Evolutionary conservation across 2,888 invertebrate genomes (phyloP).

Genomic region (Eupsilia transversa): DNA sequence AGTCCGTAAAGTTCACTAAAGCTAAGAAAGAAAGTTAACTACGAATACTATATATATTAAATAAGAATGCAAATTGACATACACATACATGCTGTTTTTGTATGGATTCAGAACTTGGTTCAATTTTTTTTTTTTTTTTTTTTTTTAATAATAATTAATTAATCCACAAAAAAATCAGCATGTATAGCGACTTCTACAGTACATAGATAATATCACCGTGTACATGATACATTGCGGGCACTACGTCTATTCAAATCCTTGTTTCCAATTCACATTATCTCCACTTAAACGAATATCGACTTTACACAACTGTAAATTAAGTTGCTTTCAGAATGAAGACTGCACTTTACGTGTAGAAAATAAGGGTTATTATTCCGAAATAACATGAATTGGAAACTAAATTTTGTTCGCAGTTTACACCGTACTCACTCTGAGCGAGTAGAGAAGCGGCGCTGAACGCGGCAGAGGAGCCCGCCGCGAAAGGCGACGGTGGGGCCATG

Average conservation of each 20-base stretch:
- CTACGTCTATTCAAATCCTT: conserved; percentile 2
- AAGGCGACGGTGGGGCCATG: conserved; percentile 73
- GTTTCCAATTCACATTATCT: conserved; percentile 35
- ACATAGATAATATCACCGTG: conserved; percentile 11
- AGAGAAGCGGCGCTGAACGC: conserved; percentile 94
- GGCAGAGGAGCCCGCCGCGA: conserved; percentile 85
- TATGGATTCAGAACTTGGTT: background rate
- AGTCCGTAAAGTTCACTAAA: conserved; percentile 4
- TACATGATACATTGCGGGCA: conserved; percentile 38
- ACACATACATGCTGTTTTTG: conserved; percentile 36
- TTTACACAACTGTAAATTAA: background rate
- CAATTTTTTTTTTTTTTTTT: background rate
- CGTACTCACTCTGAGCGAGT: conserved; percentile 95
- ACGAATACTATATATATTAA: conserved; percentile 7
- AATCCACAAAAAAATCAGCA: conserved; percentile 34
- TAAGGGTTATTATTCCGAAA: background rate
- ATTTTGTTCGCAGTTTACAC: conserved; percentile 33
- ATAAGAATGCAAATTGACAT: conserved; percentile 31
- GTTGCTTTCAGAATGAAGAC: background rate
- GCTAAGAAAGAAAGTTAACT: conserved; percentile 25
- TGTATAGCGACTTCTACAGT: conserved; percentile 23
- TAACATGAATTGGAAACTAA: conserved; percentile 36
- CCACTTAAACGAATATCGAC: background rate
- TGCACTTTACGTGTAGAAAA: background rate
- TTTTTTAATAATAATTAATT: background rate